Percentiles rank a stretch among this genome's conserved stretches.
phyloP scores from a whole-genome alignment of 2,797 vertebrate species.

The Lycodopsis pacificus region DNA sequence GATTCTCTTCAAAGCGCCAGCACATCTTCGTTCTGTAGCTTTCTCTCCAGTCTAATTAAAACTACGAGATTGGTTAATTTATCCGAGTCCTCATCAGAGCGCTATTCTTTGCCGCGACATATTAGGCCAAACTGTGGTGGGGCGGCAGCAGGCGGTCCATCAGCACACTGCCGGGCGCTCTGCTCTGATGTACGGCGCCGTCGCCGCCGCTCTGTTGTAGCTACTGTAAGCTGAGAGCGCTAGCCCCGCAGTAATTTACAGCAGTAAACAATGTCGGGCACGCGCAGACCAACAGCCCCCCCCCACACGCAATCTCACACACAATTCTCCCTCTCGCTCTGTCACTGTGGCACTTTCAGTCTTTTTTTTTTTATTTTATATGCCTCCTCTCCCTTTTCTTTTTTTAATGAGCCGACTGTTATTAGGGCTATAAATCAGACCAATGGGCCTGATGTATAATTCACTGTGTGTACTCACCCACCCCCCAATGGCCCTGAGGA shows the following conservation, averaged over 20 bases:
- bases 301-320: constrained; percentile 70
- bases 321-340: constrained; percentile 69
- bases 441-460: constrained; percentile 99
- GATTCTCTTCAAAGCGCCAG: constrained; percentile 42
- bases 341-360: constrained; percentile 78
- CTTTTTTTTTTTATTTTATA: constrained; percentile 83
- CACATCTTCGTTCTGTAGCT: constrained; percentile 45
- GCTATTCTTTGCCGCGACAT: constrained; percentile 88
- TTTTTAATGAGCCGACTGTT: constrained; percentile 99
- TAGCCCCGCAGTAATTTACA: constrained; percentile 94
- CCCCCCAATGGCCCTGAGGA: constrained; percentile 95
- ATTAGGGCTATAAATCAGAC: constrained; percentile 99
- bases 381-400: constrained; percentile 85
- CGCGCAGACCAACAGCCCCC: constrained; percentile 62
- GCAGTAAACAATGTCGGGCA: constrained; percentile 93
- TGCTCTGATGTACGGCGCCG: constrained; percentile 91
- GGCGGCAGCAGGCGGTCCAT: constrained; percentile 79
- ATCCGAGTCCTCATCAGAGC: constrained; percentile 90
- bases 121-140: constrained; percentile 92
- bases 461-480: constrained; percentile 98
- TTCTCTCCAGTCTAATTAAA: constrained; percentile 81
- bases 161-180: constrained; percentile 86
- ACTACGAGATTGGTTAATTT: constrained; percentile 84
- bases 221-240: constrained; percentile 88
- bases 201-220: constrained; percentile 91